These are phyloP conservation scores for Drosophila persimilis DNA, from an alignment of 1,140 invertebrate species.

Conservation along the genomic window DNA sequence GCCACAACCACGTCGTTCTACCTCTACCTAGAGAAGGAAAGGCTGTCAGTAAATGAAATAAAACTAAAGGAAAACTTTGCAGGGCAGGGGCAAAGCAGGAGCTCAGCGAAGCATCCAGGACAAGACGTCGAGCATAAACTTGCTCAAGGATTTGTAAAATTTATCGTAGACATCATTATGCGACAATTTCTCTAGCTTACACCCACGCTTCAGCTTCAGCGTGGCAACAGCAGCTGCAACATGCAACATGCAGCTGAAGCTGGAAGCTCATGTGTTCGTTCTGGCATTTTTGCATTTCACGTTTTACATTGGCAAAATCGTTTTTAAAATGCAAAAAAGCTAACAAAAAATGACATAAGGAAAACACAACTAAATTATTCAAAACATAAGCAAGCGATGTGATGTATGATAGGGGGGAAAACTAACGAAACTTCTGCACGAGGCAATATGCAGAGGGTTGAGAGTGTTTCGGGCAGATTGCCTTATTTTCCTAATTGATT, in stretches of 20 bases:
- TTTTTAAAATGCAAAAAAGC: constrained; percentile 60
- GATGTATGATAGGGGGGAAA: constrained; percentile 39
- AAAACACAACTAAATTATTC: constrained; percentile 64
- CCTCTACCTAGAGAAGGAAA: constrained; percentile 19
- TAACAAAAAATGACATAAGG: constrained; percentile 2
- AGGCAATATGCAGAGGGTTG: background rate
- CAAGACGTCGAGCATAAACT: constrained; percentile 43
- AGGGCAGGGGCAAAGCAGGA: background rate
- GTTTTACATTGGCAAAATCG: constrained; percentile 75
- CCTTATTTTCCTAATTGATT: constrained; percentile 51
- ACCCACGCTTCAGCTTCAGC: constrained; percentile 10
- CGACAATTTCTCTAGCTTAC: constrained; percentile 65
- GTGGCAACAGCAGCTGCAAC: constrained; percentile 58
- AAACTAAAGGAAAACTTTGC: constrained; percentile 45
- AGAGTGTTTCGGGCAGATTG: constrained; percentile 40
- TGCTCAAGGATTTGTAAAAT: constrained; percentile 70
- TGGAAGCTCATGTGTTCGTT: constrained; percentile 30
- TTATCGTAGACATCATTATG: constrained; percentile 78
- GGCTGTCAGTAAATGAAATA: constrained; percentile 63
- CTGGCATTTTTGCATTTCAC: constrained; percentile 71
- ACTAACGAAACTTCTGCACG: constrained; percentile 15
- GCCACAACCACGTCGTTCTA: constrained; percentile 59
- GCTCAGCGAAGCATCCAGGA: constrained; percentile 5
- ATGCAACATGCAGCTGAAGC: constrained; percentile 42
- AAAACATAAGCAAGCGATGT: constrained; percentile 70